Conservation (phyloP, 2,113 vertebrate species). For the Xenopus borealis region DNA sequence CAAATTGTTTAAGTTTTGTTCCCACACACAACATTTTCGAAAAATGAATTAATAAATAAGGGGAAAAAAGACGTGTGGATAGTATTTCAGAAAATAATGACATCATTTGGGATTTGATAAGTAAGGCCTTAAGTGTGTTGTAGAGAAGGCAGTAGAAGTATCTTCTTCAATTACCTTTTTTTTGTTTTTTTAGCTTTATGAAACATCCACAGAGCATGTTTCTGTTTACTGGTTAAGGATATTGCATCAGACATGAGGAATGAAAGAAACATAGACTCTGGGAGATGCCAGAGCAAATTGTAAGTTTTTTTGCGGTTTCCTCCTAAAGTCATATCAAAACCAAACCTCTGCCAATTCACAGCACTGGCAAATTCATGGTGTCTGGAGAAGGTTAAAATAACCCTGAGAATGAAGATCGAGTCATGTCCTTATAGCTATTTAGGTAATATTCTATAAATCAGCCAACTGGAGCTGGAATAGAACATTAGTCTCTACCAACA, state of each 20-base stretch:
- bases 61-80: no score
- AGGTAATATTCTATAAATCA: slow-evolving; percentile 72
- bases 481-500: slow-evolving; percentile 69
- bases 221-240: slow-evolving; percentile 27
- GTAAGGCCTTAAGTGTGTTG: no score
- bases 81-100: no score
- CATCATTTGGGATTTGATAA: no score
- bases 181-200: no score
- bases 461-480: slow-evolving; percentile 69
- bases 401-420: slow-evolving; percentile 62
- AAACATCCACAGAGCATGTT: slow-evolving; percentile 4
- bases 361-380: slow-evolving; percentile 63
- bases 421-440: slow-evolving; percentile 77
- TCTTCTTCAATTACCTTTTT: no score
- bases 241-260: slow-evolving; percentile 34
- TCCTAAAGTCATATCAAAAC: slow-evolving; percentile 75
- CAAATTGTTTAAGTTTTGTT: no score
- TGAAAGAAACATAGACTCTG: slow-evolving; percentile 34
- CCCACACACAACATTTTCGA: no score
- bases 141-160: not conserved
- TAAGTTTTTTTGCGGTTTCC: slow-evolving; percentile 80
- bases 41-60: no score
- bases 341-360: slow-evolving; percentile 60
- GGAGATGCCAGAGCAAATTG: slow-evolving; percentile 64
- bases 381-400: slow-evolving; percentile 63